These are phyloP conservation scores for Ictidomys tridecemlineatus DNA, from an alignment of 2,113 vertebrate species.

Conservation along the genomic window DNA sequence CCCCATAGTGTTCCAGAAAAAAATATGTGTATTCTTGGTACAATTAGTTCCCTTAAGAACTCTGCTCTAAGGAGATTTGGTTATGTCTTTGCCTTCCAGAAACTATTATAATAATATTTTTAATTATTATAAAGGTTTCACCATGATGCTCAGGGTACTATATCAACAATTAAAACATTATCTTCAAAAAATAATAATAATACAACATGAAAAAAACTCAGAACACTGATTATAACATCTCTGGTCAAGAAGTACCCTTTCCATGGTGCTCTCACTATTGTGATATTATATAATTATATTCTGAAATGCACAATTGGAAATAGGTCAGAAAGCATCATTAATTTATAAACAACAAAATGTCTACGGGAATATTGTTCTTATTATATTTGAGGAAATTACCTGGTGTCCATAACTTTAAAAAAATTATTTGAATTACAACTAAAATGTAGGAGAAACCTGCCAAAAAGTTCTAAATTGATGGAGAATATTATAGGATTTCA, in stretches of 20 bases:
- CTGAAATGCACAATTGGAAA: slow-evolving; percentile 37
- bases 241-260: not conserved
- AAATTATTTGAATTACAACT: slow-evolving; percentile 8
- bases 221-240: not conserved
- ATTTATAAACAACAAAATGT: not conserved
- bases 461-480: not conserved
- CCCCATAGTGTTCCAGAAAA: slow-evolving; percentile 58
- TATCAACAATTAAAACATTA: slow-evolving; percentile 80
- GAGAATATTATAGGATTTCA: not conserved
- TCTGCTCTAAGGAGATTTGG: slow-evolving; percentile 57
- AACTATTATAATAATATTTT: slow-evolving; percentile 63
- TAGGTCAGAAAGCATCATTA: not conserved
- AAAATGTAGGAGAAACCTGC: slow-evolving; percentile 42
- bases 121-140: slow-evolving; percentile 72
- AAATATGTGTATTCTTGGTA: slow-evolving; percentile 80
- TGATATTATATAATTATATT: not conserved
- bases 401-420: slow-evolving; percentile 10
- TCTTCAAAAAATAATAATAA: slow-evolving; percentile 80
- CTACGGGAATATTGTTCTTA: not conserved
- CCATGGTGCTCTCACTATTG: not conserved
- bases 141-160: slow-evolving; percentile 1
- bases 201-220: slow-evolving; percentile 41
- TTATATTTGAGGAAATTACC: not conserved
- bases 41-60: slow-evolving; percentile 54
- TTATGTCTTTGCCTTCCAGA: slow-evolving; percentile 77